phyloP scores from a whole-genome alignment of 1,140 invertebrate genomes.

The Solen grandis region DNA sequence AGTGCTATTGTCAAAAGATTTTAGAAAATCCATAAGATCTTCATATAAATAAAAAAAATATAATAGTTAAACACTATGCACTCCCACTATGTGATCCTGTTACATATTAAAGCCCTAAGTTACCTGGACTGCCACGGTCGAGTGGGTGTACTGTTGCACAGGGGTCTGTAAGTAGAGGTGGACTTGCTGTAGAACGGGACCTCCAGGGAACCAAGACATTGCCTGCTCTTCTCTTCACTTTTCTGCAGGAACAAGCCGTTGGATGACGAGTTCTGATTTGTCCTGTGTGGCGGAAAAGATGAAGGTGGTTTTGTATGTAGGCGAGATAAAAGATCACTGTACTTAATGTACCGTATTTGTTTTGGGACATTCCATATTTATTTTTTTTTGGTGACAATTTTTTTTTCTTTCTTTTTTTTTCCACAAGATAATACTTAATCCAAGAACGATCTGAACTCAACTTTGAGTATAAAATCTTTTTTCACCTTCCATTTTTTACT shows the following conservation, averaged over 20 bases:
- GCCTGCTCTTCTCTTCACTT: constrained; percentile 28
- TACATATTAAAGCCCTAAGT: too few species aligned
- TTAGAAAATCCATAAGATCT: background rate
- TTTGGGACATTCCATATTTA: background rate
- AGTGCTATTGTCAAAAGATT: too few species aligned
- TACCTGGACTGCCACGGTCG: too few species aligned
- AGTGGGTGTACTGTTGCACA: constrained; percentile 14
- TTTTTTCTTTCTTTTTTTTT: background rate
- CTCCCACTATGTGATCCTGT: background rate
- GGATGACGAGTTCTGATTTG: background rate
- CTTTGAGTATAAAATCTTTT: too few species aligned
- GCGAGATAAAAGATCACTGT: background rate
- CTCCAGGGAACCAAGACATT: background rate
- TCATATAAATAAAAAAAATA: background rate
- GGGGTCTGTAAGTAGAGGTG: background rate
- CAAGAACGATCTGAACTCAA: too few species aligned
- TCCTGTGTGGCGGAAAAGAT: background rate
- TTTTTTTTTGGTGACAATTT: background rate
- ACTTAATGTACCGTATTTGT: background rate
- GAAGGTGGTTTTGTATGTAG: background rate
- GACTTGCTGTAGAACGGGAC: constrained; percentile 29
- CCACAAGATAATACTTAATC: background rate
- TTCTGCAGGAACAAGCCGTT: constrained; percentile 32
- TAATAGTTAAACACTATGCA: background rate
- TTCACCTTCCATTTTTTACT: too few species aligned